A percentile compares a stretch with the other conserved stretches of the same genome.
These are phyloP conservation scores for Podocnemis expansa DNA, from an alignment of 2,113 vertebrate genomes.

Conservation along the genomic window DNA sequence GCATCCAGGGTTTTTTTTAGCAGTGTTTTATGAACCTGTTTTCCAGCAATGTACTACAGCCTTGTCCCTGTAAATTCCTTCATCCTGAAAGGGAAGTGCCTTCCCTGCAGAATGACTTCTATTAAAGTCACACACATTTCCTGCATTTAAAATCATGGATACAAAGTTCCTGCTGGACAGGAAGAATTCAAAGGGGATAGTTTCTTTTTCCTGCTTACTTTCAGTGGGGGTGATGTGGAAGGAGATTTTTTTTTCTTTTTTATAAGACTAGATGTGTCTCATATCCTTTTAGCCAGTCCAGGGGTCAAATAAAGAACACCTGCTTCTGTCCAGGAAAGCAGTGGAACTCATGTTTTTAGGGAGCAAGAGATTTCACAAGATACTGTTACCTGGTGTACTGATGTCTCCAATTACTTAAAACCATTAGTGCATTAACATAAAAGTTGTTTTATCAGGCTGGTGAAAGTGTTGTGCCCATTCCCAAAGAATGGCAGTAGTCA, in stretches of 20 bases:
- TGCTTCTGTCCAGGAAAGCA: not conserved
- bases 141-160: not conserved
- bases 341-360: not conserved
- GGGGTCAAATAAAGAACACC: not conserved
- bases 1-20: not conserved
- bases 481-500: fast-evolving
- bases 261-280: not conserved
- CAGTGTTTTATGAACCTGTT: not conserved
- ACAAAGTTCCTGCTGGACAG: not conserved
- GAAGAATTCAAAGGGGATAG: not conserved
- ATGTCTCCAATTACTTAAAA: not conserved
- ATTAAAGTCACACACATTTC: not conserved
- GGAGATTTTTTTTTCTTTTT: not conserved
- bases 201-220: not conserved
- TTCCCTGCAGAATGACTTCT: not conserved
- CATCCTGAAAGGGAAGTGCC: not conserved
- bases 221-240: not conserved
- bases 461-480: not conserved
- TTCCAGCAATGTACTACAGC: not conserved
- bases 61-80: not conserved
- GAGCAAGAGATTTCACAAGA: not conserved
- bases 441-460: not conserved
- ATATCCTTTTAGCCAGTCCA: not conserved
- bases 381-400: not conserved
- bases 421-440: not conserved